Percentiles rank a stretch among this genome's conserved stretches.
Evolutionary conservation across 2,797 vertebrate species (phyloP).

Genomic region (Cichlasoma orientale): DNA sequence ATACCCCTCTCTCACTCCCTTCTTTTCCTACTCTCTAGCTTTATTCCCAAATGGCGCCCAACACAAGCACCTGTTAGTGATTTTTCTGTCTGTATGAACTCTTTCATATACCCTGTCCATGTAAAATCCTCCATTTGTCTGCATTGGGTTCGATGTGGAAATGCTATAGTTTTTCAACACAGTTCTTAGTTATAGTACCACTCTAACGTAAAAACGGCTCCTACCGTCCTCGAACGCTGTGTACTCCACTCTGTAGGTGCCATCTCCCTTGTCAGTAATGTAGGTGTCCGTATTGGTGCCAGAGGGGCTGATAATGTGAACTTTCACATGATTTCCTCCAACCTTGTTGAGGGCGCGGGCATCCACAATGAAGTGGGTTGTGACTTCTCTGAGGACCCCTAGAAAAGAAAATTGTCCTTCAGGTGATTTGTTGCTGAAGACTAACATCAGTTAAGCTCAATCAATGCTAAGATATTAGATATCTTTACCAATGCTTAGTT

Average conservation of each 20-base stretch:
- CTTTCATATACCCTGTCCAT: conserved; percentile 15
- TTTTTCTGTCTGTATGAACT: conserved; percentile 41
- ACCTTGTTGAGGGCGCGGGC: conserved; percentile 84
- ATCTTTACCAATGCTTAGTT: conserved; percentile 1
- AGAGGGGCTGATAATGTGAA: conserved; percentile 88
- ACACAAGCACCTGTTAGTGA: conserved; percentile 60
- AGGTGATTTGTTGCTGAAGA: conserved; percentile 18
- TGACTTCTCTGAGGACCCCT: conserved; percentile 95
- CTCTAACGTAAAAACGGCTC: conserved; percentile 24
- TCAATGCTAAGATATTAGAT: not conserved
- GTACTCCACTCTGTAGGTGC: conserved; percentile 94
- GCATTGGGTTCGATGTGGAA: not conserved
- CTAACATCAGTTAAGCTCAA: conserved; percentile 7
- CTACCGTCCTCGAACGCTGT: conserved; percentile 95
- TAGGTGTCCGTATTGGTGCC: conserved; percentile 87
- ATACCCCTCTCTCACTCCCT: conserved; percentile 56
- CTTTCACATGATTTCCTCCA: conserved; percentile 87
- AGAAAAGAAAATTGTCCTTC: conserved; percentile 41
- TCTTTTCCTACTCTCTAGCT: conserved; percentile 56
- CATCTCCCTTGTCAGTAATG: conserved; percentile 90
- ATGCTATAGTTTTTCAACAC: not conserved
- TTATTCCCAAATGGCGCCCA: conserved; percentile 62
- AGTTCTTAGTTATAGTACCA: not conserved
- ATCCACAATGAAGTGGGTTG: conserved; percentile 94
- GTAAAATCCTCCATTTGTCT: conserved; percentile 12